Conservation (phyloP, 2,888 invertebrate species). For the Poecilobothrus nobilitatus region DNA sequence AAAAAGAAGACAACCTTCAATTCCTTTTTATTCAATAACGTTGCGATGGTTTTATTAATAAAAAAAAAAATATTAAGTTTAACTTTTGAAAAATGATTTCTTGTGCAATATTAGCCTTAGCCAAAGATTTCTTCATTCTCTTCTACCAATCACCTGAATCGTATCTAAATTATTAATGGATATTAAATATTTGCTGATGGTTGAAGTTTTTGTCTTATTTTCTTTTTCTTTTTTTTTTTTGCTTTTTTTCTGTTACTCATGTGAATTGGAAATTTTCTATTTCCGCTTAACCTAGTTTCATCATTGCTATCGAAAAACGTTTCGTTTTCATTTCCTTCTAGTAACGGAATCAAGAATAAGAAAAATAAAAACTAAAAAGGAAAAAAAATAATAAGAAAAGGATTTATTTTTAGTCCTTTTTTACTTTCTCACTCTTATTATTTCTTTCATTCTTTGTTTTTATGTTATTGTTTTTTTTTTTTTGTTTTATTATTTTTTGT, state of each 20-base stretch:
- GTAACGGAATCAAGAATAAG: too few relatives aligned
- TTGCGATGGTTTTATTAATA: too few relatives aligned
- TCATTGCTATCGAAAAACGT: neutral
- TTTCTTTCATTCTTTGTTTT: too few relatives aligned
- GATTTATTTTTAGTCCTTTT: neutral
- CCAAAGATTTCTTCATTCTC: too few relatives aligned
- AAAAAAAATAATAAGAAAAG: neutral
- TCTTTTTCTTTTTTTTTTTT: too few relatives aligned
- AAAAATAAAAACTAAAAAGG: neutral
- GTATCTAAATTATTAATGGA: neutral
- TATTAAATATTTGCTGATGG: neutral
- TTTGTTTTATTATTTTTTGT: neutral
- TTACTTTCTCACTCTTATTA: neutral
- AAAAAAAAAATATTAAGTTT: too few relatives aligned
- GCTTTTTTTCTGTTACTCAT: neutral
- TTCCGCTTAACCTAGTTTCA: neutral
- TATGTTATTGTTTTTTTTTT: too few relatives aligned
- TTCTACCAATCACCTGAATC: too few relatives aligned
- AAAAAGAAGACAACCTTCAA: too few relatives aligned
- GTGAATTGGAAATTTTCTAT: neutral
- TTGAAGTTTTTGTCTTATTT: neutral
- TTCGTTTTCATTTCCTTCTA: neutral
- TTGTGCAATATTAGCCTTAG: too few relatives aligned
- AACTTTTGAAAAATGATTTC: too few relatives aligned
- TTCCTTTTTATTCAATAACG: too few relatives aligned